phyloP scores from a whole-genome alignment of 2,888 invertebrate species.

The Aricia artaxerxes region DNA sequence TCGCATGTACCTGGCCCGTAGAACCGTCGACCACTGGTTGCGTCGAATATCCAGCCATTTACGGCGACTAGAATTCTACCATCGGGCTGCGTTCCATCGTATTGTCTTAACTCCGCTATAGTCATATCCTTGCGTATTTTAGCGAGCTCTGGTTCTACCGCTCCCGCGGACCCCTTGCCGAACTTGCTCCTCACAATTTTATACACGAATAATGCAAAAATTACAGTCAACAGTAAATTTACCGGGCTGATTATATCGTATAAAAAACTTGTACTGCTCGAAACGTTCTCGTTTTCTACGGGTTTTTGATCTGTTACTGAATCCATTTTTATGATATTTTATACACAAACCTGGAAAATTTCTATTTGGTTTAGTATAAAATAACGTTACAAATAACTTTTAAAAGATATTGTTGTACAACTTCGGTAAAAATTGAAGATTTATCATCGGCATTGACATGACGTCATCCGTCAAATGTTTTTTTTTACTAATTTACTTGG shows the following conservation, averaged over 20 bases:
- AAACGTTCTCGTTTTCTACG: slow-evolving; percentile 46
- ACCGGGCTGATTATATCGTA: slow-evolving; percentile 83
- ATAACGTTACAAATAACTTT: background rate
- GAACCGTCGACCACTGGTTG: slow-evolving; percentile 92
- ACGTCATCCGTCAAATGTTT: slow-evolving; percentile 19
- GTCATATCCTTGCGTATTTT: slow-evolving; percentile 95
- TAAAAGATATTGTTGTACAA: background rate
- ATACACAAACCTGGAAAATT: background rate
- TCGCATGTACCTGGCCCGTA: slow-evolving; percentile 92
- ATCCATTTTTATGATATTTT: slow-evolving; percentile 53
- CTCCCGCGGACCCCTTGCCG: slow-evolving; percentile 53
- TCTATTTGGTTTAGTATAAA: background rate
- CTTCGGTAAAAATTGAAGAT: background rate
- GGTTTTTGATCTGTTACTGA: slow-evolving; percentile 59
- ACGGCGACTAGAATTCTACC: slow-evolving; percentile 95
- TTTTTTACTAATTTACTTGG: background rate
- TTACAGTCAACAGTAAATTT: slow-evolving; percentile 82
- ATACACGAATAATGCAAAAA: slow-evolving; percentile 84
- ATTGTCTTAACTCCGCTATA: slow-evolving; percentile 90
- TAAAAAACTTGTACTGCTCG: slow-evolving; percentile 59
- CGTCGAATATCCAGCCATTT: slow-evolving; percentile 97
- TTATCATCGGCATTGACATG: slow-evolving; percentile 4
- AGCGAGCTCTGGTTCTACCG: slow-evolving; percentile 78
- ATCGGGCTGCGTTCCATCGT: slow-evolving; percentile 92
- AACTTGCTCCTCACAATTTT: slow-evolving; percentile 82